A percentile compares a stretch with the other conserved stretches of the same genome.
phyloP scores from a whole-genome alignment of 2,888 invertebrate species.

The Oscheius onirici region DNA sequence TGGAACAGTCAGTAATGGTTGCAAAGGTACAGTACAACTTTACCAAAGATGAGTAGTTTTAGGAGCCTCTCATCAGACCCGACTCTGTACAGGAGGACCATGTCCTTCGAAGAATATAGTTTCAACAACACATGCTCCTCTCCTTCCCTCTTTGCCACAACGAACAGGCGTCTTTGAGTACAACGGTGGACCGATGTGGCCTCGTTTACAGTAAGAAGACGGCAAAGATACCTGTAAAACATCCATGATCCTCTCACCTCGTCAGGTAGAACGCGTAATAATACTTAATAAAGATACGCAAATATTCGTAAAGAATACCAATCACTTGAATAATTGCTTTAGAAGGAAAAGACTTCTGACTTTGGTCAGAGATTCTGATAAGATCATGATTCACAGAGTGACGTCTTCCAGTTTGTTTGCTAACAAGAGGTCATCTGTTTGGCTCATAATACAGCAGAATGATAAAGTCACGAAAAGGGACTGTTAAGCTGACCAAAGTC shows the following conservation, averaged over 20 bases:
- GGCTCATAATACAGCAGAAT: too few relatives aligned
- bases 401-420: too few relatives aligned
- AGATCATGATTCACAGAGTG: too few relatives aligned
- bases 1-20: conserved; percentile 14
- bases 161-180: conserved; percentile 1
- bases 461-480: too few relatives aligned
- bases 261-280: conserved; percentile 9
- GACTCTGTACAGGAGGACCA: conserved; percentile 17
- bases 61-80: conserved; percentile 18
- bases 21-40: conserved; percentile 15
- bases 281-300: conserved; percentile 6
- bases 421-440: too few relatives aligned
- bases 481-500: too few relatives aligned
- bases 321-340: too few relatives aligned
- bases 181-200: conserved; percentile 8
- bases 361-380: too few relatives aligned
- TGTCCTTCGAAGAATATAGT: conserved; percentile 1
- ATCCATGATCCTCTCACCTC: conserved; percentile 6
- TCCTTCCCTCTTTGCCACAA: background rate
- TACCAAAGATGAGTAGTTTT: too few relatives aligned
- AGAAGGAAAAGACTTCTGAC: too few relatives aligned
- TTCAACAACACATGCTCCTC: background rate
- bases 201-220: background rate
- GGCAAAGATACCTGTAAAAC: background rate
- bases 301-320: background rate